Percentiles rank a stretch among this genome's conserved stretches.
Conservation (phyloP, 2,113 vertebrate genomes). For the Leptobrachium leishanense region DNA sequence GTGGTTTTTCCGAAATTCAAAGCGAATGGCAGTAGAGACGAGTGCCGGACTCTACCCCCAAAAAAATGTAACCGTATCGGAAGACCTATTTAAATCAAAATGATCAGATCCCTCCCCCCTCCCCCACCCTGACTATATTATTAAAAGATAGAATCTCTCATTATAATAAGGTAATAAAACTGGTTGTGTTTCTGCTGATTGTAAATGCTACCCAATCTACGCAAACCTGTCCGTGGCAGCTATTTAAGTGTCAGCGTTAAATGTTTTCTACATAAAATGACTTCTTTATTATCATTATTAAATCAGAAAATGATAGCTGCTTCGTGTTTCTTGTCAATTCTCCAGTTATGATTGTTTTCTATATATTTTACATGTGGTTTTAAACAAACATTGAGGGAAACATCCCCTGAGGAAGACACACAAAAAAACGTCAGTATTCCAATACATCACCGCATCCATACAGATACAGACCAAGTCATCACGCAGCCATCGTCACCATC, state of each 20-base stretch:
- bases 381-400: conserved; percentile 15
- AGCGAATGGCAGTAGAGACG: conserved; percentile 11
- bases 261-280: conserved; percentile 15
- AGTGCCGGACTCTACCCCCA: neutral
- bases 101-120: conserved; percentile 10
- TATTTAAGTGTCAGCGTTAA: conserved; percentile 26
- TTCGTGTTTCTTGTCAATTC: conserved; percentile 18
- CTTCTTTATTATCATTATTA: neutral
- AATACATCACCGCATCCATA: neutral
- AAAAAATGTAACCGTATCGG: neutral
- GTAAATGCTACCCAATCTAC: conserved; percentile 19
- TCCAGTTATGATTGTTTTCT: conserved; percentile 10
- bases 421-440: conserved; percentile 3
- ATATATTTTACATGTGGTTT: conserved; percentile 26
- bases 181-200: conserved; percentile 24
- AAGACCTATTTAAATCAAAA: conserved; percentile 14
- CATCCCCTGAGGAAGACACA: conserved; percentile 2
- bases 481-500: conserved; percentile 22
- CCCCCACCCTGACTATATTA: neutral
- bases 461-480: neutral
- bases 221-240: conserved; percentile 27
- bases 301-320: conserved; percentile 13
- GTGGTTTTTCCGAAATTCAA: conserved; percentile 27
- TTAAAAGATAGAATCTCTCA: neutral
- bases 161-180: conserved; percentile 9